Conservation (phyloP, 2,797 vertebrate species). For the Pangasius larnaudii region DNA sequence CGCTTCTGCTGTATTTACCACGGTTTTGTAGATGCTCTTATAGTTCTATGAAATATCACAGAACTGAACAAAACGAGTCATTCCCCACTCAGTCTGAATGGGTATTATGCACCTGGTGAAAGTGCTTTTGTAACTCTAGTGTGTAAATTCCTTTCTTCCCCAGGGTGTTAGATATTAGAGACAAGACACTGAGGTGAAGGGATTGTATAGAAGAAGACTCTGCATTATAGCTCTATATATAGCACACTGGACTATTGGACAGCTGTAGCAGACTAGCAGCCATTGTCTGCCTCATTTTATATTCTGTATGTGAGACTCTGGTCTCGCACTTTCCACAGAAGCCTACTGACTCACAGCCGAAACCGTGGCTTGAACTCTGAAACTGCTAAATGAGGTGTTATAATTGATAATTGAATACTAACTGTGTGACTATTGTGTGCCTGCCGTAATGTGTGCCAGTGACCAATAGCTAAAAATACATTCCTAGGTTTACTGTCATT, state of each 20-base stretch:
- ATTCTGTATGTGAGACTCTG: constrained; percentile 34
- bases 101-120: too few species aligned
- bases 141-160: background rate
- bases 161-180: background rate
- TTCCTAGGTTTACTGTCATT: background rate
- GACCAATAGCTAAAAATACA: background rate
- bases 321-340: background rate
- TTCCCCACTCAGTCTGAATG: background rate
- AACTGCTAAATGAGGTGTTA: background rate
- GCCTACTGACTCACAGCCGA: background rate
- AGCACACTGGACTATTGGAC: constrained; percentile 59
- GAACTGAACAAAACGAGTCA: background rate
- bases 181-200: constrained; percentile 37
- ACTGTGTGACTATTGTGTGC: background rate
- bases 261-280: constrained; percentile 61
- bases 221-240: constrained; percentile 70
- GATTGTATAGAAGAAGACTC: constrained; percentile 71
- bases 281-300: constrained; percentile 59
- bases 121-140: background rate
- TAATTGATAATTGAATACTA: constrained; percentile 1
- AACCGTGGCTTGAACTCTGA: background rate
- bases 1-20: background rate
- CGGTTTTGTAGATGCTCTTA: too few species aligned
- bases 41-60: background rate
- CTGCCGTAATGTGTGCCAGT: background rate